Evolutionary conservation across 2,797 vertebrate genomes (phyloP), one percentile per base, ranked within the genome.

Genomic region (Bovichtus variegatus): DNA sequence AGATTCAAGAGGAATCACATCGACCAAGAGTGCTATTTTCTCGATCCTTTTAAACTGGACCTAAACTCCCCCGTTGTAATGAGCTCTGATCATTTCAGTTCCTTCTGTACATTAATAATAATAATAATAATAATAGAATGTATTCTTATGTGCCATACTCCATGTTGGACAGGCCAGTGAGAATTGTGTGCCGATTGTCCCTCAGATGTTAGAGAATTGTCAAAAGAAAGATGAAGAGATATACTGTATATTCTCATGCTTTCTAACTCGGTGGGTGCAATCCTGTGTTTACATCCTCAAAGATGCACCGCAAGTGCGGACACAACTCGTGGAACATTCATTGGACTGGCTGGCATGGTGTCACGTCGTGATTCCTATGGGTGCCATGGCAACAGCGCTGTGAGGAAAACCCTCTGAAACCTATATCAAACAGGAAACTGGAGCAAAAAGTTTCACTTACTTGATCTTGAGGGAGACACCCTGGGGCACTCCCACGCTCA

Each of bases 391-490:
- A 72, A 65, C 71, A 53, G 44, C 2, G 0, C 53, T 15, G 44
- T 25, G 63, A 71, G 16, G 36, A 63, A 76, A 71, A 29, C 62
- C 54, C 36, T 47, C 4, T 2, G 41, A 4, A 80, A 72, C 5
- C 38, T 8, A 36, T 23, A 23, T 44, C 27, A 53, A 44, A 40
- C 16, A 5, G 46, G 29, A 47, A 82, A 68, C 13, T 9, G 12
- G 47, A 76, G 73, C 71, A 78, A 29, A 43, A 13, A 79, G 41
- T 29, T 27, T 23, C 9, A 93, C 97, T 95, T 93, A 99, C 98
- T 99, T 99, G 96, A 99, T 96, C 94, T 99, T 99, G 88, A 99
- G 93, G 49, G 98, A 97, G 71, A 99, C 96, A 12, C 98, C 98
- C 88, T 99, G 98, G 0, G 98, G 98, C 51, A 99, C 96, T 41